phyloP scores from a whole-genome alignment of 23 tunicate species.

The Clavelina lepadiformis region DNA sequence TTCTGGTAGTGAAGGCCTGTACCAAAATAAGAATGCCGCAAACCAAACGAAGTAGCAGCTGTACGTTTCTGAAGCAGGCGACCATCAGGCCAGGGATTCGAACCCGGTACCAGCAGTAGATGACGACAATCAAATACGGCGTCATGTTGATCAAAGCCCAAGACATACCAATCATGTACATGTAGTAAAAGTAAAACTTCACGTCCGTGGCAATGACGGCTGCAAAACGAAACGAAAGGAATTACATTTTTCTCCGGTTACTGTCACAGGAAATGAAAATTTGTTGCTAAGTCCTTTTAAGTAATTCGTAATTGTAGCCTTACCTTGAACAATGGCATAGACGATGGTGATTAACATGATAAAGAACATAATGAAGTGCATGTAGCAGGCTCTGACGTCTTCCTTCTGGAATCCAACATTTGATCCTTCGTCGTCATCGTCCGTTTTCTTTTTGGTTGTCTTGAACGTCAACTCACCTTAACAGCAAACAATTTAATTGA shows the following conservation, averaged over 20 bases:
- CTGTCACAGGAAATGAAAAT: too few species aligned
- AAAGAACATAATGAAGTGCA: constrained; percentile 98
- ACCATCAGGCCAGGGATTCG: constrained; percentile 91
- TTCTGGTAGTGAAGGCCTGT: constrained; percentile 96
- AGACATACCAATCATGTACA: constrained; percentile 99
- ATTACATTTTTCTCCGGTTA: neutral
- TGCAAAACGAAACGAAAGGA: constrained; percentile 16
- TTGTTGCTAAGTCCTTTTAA: too few species aligned
- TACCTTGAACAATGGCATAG: constrained; percentile 85
- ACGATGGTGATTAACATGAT: constrained; percentile 93
- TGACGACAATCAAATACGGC: constrained; percentile 95
- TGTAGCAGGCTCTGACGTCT: constrained; percentile 94
- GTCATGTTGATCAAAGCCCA: constrained; percentile 98
- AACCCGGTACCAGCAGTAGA: constrained; percentile 98
- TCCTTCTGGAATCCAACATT: constrained; percentile 95
- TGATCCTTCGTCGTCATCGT: constrained; percentile 85
- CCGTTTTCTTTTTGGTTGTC: constrained; percentile 94
- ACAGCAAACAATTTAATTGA: neutral
- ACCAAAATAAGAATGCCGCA: constrained; percentile 83
- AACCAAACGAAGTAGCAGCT: constrained; percentile 66
- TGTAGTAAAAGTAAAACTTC: constrained; percentile 96
- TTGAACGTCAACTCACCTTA: constrained; percentile 97
- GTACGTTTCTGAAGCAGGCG: constrained; percentile 90
- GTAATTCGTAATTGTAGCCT: too few species aligned
- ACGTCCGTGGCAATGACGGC: constrained; percentile 69